Percentiles rank a stretch among this genome's conserved stretches.
Evolutionary conservation across 2,888 invertebrate species (phyloP).

Genomic region (Argynnis bischoffii): DNA sequence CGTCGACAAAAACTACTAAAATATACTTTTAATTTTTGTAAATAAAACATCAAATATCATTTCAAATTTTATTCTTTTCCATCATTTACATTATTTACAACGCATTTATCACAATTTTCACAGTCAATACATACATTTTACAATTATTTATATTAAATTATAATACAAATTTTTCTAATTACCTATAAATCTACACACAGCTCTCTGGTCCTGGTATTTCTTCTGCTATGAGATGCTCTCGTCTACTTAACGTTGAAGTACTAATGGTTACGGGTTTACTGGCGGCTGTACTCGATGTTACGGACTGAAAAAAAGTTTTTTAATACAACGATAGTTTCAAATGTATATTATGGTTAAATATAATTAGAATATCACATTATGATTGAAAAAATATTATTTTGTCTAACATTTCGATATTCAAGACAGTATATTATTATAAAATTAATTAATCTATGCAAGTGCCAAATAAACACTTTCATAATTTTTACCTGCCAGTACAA

Average conservation of each 20-base stretch:
- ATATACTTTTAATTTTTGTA: background rate
- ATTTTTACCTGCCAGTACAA: no score
- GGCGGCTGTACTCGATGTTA: constrained; percentile 56
- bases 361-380: no score
- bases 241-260: constrained; percentile 66
- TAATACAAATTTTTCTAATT: constrained; percentile 39
- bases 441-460: no score
- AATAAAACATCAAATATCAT: constrained; percentile 25
- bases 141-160: constrained; percentile 46
- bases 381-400: no score
- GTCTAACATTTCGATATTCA: no score
- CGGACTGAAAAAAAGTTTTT: constrained; percentile 50
- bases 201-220: constrained; percentile 79
- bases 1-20: no score
- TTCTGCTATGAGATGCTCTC: constrained; percentile 77
- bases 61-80: constrained; percentile 42
- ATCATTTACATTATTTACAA: constrained; percentile 54
- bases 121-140: constrained; percentile 56
- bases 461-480: no score
- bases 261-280: constrained; percentile 57
- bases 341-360: no score
- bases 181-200: constrained; percentile 65
- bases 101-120: constrained; percentile 58
- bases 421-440: no score
- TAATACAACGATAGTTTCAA: background rate